Conservation (phyloP, 2,113 vertebrate genomes). For the Pithys albifrons region DNA sequence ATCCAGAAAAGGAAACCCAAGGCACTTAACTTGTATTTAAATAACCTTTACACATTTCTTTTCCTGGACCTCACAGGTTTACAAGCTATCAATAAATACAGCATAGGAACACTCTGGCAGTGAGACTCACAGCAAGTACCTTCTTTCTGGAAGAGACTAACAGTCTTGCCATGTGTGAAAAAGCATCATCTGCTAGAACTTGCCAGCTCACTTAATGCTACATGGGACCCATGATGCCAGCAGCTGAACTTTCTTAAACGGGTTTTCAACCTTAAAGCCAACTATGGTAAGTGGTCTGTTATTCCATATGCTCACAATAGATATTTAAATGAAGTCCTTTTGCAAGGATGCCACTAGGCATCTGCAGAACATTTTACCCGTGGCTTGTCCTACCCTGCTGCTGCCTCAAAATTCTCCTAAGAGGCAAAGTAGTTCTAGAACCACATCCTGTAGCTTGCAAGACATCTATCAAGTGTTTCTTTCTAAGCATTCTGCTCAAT, state of each 20-base stretch:
- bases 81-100: neutral
- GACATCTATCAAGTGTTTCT: neutral
- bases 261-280: neutral
- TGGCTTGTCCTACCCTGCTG: neutral
- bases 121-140: neutral
- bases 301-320: neutral
- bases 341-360: neutral
- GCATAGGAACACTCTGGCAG: neutral
- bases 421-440: neutral
- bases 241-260: neutral
- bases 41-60: neutral
- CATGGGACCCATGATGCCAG: fast-evolving
- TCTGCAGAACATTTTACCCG: neutral
- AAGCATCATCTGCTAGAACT: neutral
- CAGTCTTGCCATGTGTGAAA: neutral
- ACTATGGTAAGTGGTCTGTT: neutral
- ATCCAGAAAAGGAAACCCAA: neutral
- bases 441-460: neutral
- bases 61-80: neutral
- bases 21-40: neutral
- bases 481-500: neutral
- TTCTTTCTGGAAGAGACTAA: neutral
- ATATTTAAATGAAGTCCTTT: neutral
- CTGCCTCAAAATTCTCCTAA: neutral
- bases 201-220: neutral